phyloP scores from a whole-genome alignment of 2,797 vertebrate genomes.

The Syngnathus acus region DNA sequence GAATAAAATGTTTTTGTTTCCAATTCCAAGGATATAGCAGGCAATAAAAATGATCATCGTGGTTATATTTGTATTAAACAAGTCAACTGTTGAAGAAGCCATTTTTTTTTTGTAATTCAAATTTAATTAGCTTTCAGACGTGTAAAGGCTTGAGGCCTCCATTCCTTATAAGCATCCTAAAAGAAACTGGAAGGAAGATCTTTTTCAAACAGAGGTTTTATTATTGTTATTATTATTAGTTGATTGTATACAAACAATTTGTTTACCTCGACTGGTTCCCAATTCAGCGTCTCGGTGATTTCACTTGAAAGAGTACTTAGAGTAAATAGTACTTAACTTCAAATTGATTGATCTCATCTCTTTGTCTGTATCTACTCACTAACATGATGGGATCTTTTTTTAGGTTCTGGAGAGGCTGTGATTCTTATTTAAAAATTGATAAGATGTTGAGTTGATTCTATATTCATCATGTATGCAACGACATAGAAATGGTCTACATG shows the following conservation, averaged over 20 bases:
- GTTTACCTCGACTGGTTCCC: background rate
- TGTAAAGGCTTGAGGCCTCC: background rate
- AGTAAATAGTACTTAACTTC: background rate
- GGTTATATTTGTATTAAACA: slow-evolving; percentile 2
- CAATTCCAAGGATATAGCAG: background rate
- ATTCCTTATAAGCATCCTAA: too few relatives aligned
- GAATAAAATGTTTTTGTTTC: slow-evolving; percentile 2
- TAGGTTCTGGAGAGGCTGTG: background rate
- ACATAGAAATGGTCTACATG: slow-evolving; percentile 14
- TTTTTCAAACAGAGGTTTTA: background rate
- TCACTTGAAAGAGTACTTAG: background rate
- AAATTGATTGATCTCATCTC: background rate
- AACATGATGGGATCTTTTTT: background rate
- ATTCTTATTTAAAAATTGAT: background rate
- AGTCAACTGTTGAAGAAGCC: background rate
- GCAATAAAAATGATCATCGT: background rate
- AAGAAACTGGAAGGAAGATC: too few relatives aligned
- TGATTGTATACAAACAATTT: too few relatives aligned
- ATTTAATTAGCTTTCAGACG: background rate
- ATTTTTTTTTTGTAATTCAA: background rate
- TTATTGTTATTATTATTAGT: background rate
- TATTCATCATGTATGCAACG: background rate
- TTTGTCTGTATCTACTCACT: background rate
- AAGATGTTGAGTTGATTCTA: background rate
- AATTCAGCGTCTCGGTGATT: background rate